Percentiles rank a stretch among this genome's conserved stretches.
Conservation (phyloP, 2,797 vertebrate genomes). For the Lophotriccus pileatus region DNA sequence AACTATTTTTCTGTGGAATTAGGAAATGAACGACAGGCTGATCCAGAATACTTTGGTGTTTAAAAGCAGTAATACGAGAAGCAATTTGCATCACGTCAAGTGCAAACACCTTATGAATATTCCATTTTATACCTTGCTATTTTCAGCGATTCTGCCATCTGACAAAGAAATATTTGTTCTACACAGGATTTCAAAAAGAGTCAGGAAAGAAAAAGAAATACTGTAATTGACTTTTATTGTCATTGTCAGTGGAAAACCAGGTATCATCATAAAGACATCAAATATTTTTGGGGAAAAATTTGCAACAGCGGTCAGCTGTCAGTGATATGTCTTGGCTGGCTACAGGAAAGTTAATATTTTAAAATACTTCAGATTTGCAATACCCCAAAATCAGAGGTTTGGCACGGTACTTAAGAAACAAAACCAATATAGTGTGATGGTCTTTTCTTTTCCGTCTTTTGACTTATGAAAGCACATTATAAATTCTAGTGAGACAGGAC, state of each 20-base stretch:
- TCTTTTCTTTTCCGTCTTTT: background rate
- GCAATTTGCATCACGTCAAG: background rate
- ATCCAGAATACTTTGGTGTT: background rate
- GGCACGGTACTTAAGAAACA: background rate
- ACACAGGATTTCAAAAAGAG: background rate
- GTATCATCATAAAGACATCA: background rate
- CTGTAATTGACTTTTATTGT: background rate
- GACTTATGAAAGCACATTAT: background rate
- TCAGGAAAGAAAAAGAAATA: background rate
- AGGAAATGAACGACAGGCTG: background rate
- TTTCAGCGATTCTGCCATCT: background rate
- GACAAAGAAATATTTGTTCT: constrained; percentile 33
- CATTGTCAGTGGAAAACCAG: background rate
- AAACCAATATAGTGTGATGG: background rate
- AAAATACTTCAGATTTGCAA: background rate
- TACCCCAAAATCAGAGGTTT: background rate
- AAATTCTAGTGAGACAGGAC: background rate
- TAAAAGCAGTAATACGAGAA: background rate
- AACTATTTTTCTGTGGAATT: background rate
- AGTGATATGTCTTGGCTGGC: background rate
- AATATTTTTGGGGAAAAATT: background rate
- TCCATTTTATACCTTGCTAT: background rate
- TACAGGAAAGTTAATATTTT: background rate
- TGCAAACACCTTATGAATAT: constrained; percentile 12
- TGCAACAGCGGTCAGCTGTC: background rate